A percentile compares a stretch with the other conserved stretches of the same genome.
These are phyloP conservation scores for Stigmatopora argus DNA, from an alignment of 2,113 vertebrate genomes.

Conservation along the genomic window DNA sequence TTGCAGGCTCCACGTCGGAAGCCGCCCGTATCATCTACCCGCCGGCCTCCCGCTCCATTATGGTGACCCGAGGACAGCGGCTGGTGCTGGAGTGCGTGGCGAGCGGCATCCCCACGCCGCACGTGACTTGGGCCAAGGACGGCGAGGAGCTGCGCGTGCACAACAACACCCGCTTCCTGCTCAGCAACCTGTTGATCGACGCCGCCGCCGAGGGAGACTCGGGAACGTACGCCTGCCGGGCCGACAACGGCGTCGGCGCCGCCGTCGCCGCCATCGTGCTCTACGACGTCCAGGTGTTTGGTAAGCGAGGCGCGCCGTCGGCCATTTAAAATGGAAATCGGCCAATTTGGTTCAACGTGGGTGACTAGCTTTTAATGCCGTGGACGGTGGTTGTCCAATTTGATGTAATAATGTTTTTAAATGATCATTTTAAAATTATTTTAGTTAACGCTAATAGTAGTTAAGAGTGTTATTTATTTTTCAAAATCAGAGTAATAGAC, in stretches of 20 bases:
- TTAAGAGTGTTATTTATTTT: too few relatives aligned
- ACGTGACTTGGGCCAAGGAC: conserved; percentile 90
- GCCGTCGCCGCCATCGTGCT: conserved; percentile 73
- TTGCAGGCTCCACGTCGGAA: conserved; percentile 84
- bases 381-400: too few relatives aligned
- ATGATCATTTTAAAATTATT: too few relatives aligned
- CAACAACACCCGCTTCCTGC: conserved; percentile 90
- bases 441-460: too few relatives aligned
- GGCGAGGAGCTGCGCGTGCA: conserved; percentile 73
- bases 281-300: conserved; percentile 91
- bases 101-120: conserved; percentile 86
- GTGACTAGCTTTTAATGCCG: too few relatives aligned
- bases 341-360: too few relatives aligned
- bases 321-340: too few relatives aligned
- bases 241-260: conserved; percentile 81
- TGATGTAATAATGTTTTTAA: too few relatives aligned
- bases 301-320: conserved; percentile 66
- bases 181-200: conserved; percentile 94
- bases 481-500: too few relatives aligned
- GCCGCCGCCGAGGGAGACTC: conserved; percentile 84
- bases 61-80: conserved; percentile 92
- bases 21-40: conserved; percentile 94
- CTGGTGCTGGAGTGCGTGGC: conserved; percentile 95
- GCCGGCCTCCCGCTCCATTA: conserved; percentile 85
- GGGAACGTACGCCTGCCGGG: conserved; percentile 84